Conservation (phyloP, 2,797 vertebrate species). For the Lepus oiostolus region DNA sequence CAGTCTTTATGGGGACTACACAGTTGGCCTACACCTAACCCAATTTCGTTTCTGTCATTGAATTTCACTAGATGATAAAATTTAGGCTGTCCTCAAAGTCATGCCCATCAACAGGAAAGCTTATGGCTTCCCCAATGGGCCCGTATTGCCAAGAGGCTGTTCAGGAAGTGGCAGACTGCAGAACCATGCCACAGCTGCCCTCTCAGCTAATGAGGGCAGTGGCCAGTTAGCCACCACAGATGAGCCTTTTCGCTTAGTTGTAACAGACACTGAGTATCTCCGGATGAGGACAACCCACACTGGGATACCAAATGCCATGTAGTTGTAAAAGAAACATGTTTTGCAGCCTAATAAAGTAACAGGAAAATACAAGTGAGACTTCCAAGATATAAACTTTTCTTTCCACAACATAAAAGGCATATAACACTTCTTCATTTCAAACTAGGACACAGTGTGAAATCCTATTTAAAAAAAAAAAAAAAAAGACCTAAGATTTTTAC, state of each 20-base stretch:
- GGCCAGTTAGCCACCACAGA: slow-evolving; percentile 82
- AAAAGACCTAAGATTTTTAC: slow-evolving; percentile 18
- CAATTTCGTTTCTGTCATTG: slow-evolving; percentile 20
- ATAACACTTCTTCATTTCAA: slow-evolving; percentile 58
- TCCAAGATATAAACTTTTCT: slow-evolving; percentile 53
- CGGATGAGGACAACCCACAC: slow-evolving; percentile 56
- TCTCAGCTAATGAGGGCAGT: slow-evolving; percentile 81
- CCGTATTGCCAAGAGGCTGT: slow-evolving; percentile 79
- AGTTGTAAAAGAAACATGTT: slow-evolving; percentile 49
- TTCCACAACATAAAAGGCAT: slow-evolving; percentile 35
- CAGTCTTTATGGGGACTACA: background rate
- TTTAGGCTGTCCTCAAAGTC: slow-evolving; percentile 59
- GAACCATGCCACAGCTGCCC: slow-evolving; percentile 80
- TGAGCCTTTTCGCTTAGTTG: slow-evolving; percentile 79
- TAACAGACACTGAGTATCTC: slow-evolving; percentile 64
- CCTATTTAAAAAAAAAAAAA: background rate
- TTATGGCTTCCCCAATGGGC: slow-evolving; percentile 73
- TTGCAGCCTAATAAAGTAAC: slow-evolving; percentile 8
- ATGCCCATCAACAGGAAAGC: slow-evolving; percentile 21
- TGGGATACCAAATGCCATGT: slow-evolving; percentile 74
- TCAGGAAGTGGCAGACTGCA: slow-evolving; percentile 80
- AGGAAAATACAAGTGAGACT: slow-evolving; percentile 44
- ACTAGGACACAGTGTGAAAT: slow-evolving; percentile 32
- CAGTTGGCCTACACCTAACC: background rate
- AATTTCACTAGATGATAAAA: slow-evolving; percentile 34